Percentiles rank a stretch among this genome's conserved stretches.
These are phyloP conservation scores for Oryzias celebensis DNA, from an alignment of 2,113 vertebrate genomes.

Conservation along the genomic window DNA sequence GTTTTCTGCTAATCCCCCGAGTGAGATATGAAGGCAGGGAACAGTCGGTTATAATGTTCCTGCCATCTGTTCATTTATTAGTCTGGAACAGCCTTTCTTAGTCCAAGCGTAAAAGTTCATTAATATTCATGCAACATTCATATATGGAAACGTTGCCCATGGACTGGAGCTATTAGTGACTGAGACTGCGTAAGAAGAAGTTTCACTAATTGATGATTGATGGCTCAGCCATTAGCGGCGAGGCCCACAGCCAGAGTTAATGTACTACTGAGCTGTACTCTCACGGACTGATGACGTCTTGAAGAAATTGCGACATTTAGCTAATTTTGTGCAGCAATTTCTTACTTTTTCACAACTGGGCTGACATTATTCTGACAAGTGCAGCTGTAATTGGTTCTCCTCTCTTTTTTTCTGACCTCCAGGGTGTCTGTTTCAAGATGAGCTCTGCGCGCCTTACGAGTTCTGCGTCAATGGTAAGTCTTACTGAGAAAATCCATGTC, in stretches of 20 bases:
- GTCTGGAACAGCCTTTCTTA: conserved; percentile 60
- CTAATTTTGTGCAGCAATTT: conserved; percentile 21
- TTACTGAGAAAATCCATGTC: neutral
- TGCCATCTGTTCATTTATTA: conserved; percentile 72
- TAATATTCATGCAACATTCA: conserved; percentile 68
- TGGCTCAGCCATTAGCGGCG: conserved; percentile 51
- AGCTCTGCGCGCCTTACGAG: conserved; percentile 64
- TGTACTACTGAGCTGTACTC: conserved; percentile 38
- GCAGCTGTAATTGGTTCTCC: conserved; percentile 6
- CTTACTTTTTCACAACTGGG: neutral
- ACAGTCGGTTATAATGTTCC: conserved; percentile 61
- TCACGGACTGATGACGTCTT: conserved; percentile 18
- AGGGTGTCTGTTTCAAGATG: conserved; percentile 74
- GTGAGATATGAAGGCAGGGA: conserved; percentile 62
- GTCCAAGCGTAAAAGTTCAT: conserved; percentile 56
- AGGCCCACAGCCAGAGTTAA: conserved; percentile 37
- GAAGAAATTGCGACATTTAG: conserved; percentile 13
- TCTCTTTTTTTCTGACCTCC: conserved; percentile 25
- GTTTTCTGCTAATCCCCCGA: conserved; percentile 43
- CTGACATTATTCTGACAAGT: conserved; percentile 5
- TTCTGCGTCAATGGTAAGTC: conserved; percentile 72
- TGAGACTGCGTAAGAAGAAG: conserved; percentile 48
- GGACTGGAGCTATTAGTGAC: conserved; percentile 54
- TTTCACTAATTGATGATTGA: conserved; percentile 68
- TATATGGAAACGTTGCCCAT: conserved; percentile 56